Evolutionary conservation across 2,797 vertebrate genomes (phyloP), one percentile per base, ranked within the genome.

Genomic region (Anisognathus igniventris): DNA sequence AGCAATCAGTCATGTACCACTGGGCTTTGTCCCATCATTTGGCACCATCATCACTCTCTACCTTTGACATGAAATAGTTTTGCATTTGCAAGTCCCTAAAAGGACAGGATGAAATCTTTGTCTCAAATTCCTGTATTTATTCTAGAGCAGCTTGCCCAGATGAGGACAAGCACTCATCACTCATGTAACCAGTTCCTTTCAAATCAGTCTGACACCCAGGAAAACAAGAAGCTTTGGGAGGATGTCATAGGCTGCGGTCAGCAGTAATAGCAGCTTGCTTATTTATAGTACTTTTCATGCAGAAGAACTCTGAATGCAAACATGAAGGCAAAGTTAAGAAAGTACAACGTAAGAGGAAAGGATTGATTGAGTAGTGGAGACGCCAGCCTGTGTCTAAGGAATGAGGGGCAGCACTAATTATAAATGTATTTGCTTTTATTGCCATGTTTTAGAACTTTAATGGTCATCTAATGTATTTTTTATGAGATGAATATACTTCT

Each of bases 381-480:
- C n/a, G n/a, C 86, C 95, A 96, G 90, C 33, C 51, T 88, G 23
- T 53, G 76, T 73, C 86, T 90, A 75, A 86, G 61, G 83, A 95
- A 81, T 50, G 47, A 92, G 44, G 42, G 50, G 48, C 44, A 88
- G 62, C 66, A 70, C 66, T 90, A 84, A 81, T 81, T 90, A 86
- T 62, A 96, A 86, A 84, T 3, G 17, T 75, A 90, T 91, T 92
- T 95, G 80, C 80, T 94, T 90, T 94, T 95, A 92, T 88, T 94
- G 83, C 76, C 30, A 1, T 95, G 86, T 75, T 95, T 84, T 53
- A 86, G 80, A 84, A 84, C 66, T 92, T 84, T 86, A 95, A 95
- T 95, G 93, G 76, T 70, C 62, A 78, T 53, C 83, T 94, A 88
- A 96, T 96, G 73, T 66, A 94, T 66, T 95, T 92, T 96, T 94